These are phyloP conservation scores for Myocastor coypus DNA, from an alignment of 2,113 vertebrate genomes.

Conservation along the genomic window DNA sequence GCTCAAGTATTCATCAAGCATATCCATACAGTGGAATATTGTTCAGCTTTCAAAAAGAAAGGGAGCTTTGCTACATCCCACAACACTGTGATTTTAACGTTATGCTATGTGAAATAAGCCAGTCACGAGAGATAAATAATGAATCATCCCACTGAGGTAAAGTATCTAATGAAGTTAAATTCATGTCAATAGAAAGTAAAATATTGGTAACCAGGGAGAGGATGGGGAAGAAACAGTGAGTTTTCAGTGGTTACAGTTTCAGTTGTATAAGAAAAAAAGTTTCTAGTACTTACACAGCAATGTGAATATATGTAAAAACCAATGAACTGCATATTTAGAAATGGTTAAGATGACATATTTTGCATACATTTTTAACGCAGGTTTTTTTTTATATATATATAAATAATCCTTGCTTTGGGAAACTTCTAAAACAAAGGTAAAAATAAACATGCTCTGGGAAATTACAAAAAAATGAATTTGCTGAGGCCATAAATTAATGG, in stretches of 20 bases:
- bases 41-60: not conserved
- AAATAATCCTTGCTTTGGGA: not conserved
- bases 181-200: not conserved
- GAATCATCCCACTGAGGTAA: not conserved
- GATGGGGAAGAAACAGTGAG: not conserved
- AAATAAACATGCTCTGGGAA: not conserved
- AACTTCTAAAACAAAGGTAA: not conserved
- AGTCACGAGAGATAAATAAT: not conserved
- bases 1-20: not conserved
- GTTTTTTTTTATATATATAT: not conserved
- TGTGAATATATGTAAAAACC: not conserved
- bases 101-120: not conserved
- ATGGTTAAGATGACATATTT: not conserved
- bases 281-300: not conserved
- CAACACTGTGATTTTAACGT: not conserved
- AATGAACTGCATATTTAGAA: not conserved
- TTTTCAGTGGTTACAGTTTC: not conserved
- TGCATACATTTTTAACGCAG: not conserved
- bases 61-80: not conserved
- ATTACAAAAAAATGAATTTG: constrained; percentile 15
- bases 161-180: not conserved
- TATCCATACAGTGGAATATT: not conserved
- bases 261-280: not conserved
- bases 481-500: constrained; percentile 15
- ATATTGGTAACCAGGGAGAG: not conserved